Evolutionary conservation across 2,888 invertebrate species (phyloP).

Genomic region (Acrobasis consociella): DNA sequence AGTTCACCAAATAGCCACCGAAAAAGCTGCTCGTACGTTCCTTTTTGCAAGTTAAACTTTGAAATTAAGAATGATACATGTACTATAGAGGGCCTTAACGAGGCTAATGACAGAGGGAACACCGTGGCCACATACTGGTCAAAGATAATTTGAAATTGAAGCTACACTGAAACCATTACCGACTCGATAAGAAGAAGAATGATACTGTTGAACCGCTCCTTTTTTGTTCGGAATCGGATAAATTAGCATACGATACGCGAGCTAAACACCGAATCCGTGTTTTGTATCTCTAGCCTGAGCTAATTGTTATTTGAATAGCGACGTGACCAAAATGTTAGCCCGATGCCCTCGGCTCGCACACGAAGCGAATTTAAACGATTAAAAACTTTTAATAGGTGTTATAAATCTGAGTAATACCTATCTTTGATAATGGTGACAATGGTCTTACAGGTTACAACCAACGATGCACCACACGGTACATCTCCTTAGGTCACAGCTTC

Average conservation of each 20-base stretch:
- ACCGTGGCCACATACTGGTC: no score
- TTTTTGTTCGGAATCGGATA: background rate
- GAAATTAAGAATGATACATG: background rate
- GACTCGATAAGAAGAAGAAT: no score
- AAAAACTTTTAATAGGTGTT: constrained; percentile 32
- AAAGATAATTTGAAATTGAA: no score
- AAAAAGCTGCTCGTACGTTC: no score
- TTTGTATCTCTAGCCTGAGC: constrained; percentile 41
- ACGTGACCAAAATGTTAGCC: constrained; percentile 49
- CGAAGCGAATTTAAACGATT: constrained; percentile 41
- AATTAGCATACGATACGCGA: constrained; percentile 22
- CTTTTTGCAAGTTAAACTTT: no score
- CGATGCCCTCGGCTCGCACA: constrained; percentile 28
- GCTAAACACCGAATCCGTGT: constrained; percentile 44
- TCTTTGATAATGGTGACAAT: constrained; percentile 35
- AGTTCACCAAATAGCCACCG: no score
- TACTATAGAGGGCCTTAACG: no score
- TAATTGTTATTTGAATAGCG: constrained; percentile 69
- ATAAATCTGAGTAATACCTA: constrained; percentile 44
- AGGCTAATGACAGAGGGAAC: no score
- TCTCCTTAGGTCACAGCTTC: no score
- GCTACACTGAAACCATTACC: no score
- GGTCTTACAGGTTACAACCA: no score
- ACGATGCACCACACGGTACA: no score
- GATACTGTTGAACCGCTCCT: background rate